Percentiles rank a stretch among this genome's conserved stretches.
These are phyloP conservation scores for Catamblyrhynchus diadema DNA, from an alignment of 2,797 vertebrate species.

Conservation along the genomic window DNA sequence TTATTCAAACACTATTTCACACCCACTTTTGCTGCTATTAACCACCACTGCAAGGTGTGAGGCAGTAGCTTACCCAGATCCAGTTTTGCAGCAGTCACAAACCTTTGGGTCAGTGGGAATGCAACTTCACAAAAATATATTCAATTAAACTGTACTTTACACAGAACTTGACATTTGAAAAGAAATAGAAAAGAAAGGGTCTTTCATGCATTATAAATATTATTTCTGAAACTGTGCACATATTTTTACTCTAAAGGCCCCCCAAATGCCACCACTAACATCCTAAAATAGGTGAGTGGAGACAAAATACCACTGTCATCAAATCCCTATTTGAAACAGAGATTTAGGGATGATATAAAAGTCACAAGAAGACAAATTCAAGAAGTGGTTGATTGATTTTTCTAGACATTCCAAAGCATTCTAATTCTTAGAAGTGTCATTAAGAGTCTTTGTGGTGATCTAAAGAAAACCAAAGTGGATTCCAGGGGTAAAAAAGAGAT, in stretches of 20 bases:
- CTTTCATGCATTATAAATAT: not conserved
- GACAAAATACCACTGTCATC: not conserved
- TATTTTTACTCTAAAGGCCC: not conserved
- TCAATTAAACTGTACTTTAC: not conserved
- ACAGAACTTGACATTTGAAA: not conserved
- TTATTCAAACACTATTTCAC: constrained; percentile 4
- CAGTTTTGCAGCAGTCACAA: not conserved
- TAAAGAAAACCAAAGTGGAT: not conserved
- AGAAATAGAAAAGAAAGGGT: not conserved
- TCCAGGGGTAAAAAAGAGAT: not conserved
- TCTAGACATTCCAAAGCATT: not conserved
- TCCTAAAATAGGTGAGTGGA: not conserved
- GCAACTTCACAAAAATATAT: not conserved
- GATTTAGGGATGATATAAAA: not conserved
- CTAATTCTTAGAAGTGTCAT: not conserved
- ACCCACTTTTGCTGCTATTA: not conserved
- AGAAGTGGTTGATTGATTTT: not conserved
- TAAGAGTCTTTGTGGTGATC: not conserved
- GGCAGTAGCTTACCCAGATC: not conserved
- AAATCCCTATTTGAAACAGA: not conserved
- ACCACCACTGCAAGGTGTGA: not conserved
- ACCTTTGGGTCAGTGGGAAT: not conserved
- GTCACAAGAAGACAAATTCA: not conserved
- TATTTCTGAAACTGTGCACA: not conserved
- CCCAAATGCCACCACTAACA: not conserved